Evolutionary conservation across 2,797 vertebrate species (phyloP), one percentile per base, ranked within the genome.

Genomic region (Acanthornis magna): DNA sequence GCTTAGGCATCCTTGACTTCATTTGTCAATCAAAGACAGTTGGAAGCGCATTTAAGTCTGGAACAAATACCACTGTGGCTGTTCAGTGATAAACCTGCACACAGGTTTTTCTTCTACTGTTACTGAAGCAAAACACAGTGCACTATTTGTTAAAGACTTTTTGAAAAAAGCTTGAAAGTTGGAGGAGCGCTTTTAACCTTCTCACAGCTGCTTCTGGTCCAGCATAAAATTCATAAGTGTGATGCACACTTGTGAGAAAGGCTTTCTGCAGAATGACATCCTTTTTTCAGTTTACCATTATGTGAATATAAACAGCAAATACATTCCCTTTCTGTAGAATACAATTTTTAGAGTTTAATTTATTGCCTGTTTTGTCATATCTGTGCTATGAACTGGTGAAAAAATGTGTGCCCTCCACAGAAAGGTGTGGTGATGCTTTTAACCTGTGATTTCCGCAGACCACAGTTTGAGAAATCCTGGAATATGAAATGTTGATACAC

Each of bases 21-120:
- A 47, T 61, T 77, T 76, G 84, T 91, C 94, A 89, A 13, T 92
- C 81, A 91, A 75, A 89, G 53, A 61, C 87, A 79, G 57, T 47
- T 21, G 65, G 61, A 91, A 85, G 34, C 48, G 67, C 34, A 45
- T 63, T 45, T 89, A 79, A 79, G 68, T 71, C 61, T 63, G 74
- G 34, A 94, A 63, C 48, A 85, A 93, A 94, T 77, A 67, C 40
- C 42, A 30, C 36, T 82, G 72, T 53, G 40, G 26, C 32, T 48
- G 55, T 61, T 88, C 1, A 7, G 50, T 47, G n/a, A 55, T 89
- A 76, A 94, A 89, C 60, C 16, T 32, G 10, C 21, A 65, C 0
- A 2, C 3, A 42, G 47, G 50, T 74, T 82, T 77, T 74, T 36
- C 20, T 72, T 83, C 86, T 62, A 4, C 55, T 38, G 21, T 73